Conservation (phyloP, 2,113 vertebrate species). For the Dissostichus mawsoni region DNA sequence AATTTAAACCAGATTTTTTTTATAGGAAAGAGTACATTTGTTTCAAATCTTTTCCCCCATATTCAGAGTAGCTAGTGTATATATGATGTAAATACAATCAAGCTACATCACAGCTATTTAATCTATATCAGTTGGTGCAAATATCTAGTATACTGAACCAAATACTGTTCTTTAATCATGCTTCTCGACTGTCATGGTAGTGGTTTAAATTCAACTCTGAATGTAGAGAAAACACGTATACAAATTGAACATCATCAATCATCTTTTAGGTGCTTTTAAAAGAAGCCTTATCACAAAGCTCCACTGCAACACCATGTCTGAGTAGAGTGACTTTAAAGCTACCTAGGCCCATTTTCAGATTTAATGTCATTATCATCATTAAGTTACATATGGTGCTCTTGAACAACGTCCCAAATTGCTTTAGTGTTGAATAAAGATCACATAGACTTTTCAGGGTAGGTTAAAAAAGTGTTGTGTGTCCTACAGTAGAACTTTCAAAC, state of each 20-base stretch:
- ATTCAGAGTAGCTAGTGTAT: constrained; percentile 57
- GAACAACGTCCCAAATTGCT: constrained; percentile 45
- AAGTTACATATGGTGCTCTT: constrained; percentile 68
- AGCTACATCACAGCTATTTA: constrained; percentile 58
- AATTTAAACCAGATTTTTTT: constrained; percentile 45
- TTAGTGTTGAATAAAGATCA: constrained; percentile 39
- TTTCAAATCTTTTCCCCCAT: constrained; percentile 41
- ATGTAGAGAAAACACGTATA: constrained; percentile 67
- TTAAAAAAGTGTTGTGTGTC: constrained; percentile 54
- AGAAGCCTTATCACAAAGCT: constrained; percentile 60
- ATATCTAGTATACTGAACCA: constrained; percentile 75
- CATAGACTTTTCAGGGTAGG: constrained; percentile 53
- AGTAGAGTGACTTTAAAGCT: constrained; percentile 58
- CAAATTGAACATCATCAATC: constrained; percentile 20
- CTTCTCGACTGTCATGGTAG: constrained; percentile 65
- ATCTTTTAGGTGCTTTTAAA: constrained; percentile 69
- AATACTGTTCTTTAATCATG: constrained; percentile 73
- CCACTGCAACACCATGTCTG: constrained; percentile 32
- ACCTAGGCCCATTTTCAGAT: constrained; percentile 33
- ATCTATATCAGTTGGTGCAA: constrained; percentile 71
- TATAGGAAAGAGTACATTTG: constrained; percentile 23
- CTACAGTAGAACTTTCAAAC: constrained; percentile 28
- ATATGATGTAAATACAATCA: constrained; percentile 68
- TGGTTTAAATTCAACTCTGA: constrained; percentile 68
- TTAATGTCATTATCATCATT: constrained; percentile 33